Evolutionary conservation across 2,797 vertebrate genomes (phyloP).

Genomic region (Catharus ustulatus): DNA sequence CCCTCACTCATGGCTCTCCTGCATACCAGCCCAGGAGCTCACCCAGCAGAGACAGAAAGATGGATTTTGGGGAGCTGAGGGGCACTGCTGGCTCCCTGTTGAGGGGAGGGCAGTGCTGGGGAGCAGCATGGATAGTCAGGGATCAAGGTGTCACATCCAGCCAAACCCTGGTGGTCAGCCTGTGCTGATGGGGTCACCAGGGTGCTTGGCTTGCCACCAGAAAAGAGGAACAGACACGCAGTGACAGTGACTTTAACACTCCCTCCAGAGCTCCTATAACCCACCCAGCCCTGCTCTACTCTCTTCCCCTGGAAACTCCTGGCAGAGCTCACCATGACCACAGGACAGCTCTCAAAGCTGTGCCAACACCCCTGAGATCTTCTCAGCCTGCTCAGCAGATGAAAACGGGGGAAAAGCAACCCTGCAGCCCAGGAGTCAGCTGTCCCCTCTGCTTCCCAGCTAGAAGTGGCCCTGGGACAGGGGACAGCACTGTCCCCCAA

Average conservation of each 20-base stretch:
- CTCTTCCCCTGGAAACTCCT: neutral
- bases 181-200: neutral
- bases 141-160: neutral
- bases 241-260: accelerated
- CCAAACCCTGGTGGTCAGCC: accelerated
- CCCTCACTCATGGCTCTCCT: neutral
- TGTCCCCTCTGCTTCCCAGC: neutral
- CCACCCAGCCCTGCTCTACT: neutral
- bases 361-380: accelerated
- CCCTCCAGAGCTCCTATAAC: accelerated
- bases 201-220: accelerated
- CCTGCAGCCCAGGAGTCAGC: neutral
- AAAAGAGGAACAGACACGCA: neutral
- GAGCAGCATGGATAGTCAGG: accelerated
- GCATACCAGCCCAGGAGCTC: neutral
- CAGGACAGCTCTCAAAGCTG: neutral
- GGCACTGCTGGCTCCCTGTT: neutral
- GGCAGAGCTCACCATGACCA: accelerated
- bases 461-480: neutral
- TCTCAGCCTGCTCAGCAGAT: neutral
- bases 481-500: accelerated
- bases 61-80: neutral
- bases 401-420: accelerated
- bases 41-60: neutral
- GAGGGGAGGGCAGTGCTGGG: neutral